Base-by-base conservation (phyloP, 2,113 vertebrate genomes). In the Chaenocephalus aceratus region DNA sequence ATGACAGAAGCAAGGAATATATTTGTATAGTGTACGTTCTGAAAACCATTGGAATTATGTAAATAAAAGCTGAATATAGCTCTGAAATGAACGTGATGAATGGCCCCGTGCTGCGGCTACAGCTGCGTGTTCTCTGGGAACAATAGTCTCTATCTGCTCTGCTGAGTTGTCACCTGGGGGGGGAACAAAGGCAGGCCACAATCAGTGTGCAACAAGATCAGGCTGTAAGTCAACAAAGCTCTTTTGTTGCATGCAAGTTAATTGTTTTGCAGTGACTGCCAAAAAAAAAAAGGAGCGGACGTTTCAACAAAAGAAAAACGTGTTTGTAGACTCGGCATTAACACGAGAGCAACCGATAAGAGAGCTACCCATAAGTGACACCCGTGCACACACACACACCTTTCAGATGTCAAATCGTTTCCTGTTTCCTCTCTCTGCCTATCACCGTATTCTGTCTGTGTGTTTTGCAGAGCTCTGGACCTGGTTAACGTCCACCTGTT, bases 401-500 rank as follows among this genome's bases (percentile, higher is more conserved):
- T 54, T 53, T 72, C 48, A 70, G 18, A 71, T 44, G 49, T 36
- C 36, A 49, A 18, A 56, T 51, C 26, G 57, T 63, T 87, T 73
- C 52, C 61, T 21, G 59, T 75, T 80, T 14, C 70, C 21, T 44
- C n/a, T 10, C 61, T 58, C 16, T 51, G 46, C 26, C 80, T 81
- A 41, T 61, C 18, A 49, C 51, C 3, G 2, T 41, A n/a, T 59
- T 86, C 12, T 77, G 30, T 30, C 3, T 53, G 16, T 64, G 41
- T 74, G 16, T 52, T 21, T 65, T 16, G 21, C 91, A 96, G 96
- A 88, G 93, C 88, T 45, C 83, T 96, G 45, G 96, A 96, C 82
- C 89, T 96, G 82, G 95, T 96, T 78, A 96, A 96, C 34, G 88
- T 96, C 75, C 96, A 96, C 79, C 94, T 96, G 63, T 96, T 96